Conservation (phyloP, 2,797 vertebrate genomes). For the Oreonectes daqikongensis region DNA sequence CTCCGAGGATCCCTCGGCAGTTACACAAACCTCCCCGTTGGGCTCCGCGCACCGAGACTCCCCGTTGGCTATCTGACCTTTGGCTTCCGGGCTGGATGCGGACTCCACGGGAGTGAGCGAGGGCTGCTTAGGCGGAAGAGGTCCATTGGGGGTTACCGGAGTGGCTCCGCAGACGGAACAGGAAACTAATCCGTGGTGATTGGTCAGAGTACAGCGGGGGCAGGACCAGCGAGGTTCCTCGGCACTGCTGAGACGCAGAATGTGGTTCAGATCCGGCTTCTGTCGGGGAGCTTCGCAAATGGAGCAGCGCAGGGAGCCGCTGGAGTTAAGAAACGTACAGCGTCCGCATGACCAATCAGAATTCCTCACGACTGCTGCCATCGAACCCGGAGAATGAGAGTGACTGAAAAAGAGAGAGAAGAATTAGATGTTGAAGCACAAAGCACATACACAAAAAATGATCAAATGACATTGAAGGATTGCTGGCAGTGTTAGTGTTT, state of each 20-base stretch:
- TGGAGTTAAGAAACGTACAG: constrained; percentile 92
- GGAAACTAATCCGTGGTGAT: constrained; percentile 86
- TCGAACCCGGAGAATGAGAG: constrained; percentile 89
- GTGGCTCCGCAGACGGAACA: constrained; percentile 87
- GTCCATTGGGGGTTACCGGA: constrained; percentile 68
- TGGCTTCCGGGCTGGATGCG: constrained; percentile 66
- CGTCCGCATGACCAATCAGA: constrained; percentile 95
- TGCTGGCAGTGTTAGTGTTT: too few relatives aligned
- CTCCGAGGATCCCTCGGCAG: constrained; percentile 61
- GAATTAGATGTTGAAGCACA: not conserved
- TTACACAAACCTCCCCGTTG: constrained; percentile 30
- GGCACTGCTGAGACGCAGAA: constrained; percentile 90
- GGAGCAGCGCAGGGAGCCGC: constrained; percentile 90
- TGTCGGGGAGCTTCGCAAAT: constrained; percentile 96
- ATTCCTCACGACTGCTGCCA: constrained; percentile 82
- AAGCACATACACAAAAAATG: not conserved
- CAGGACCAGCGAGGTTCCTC: constrained; percentile 92
- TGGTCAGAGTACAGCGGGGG: constrained; percentile 92
- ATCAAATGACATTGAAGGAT: too few relatives aligned
- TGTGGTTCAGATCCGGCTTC: constrained; percentile 95
- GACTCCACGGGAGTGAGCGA: constrained; percentile 65
- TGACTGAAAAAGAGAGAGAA: constrained; percentile 72
- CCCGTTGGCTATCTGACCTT: constrained; percentile 70
- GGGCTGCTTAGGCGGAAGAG: constrained; percentile 60
- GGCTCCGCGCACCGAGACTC: constrained; percentile 55